A percentile compares a stretch with the other conserved stretches of the same genome.
These are phyloP conservation scores for Sebastes jordani DNA, from an alignment of 2,797 vertebrate genomes.

Conservation along the genomic window DNA sequence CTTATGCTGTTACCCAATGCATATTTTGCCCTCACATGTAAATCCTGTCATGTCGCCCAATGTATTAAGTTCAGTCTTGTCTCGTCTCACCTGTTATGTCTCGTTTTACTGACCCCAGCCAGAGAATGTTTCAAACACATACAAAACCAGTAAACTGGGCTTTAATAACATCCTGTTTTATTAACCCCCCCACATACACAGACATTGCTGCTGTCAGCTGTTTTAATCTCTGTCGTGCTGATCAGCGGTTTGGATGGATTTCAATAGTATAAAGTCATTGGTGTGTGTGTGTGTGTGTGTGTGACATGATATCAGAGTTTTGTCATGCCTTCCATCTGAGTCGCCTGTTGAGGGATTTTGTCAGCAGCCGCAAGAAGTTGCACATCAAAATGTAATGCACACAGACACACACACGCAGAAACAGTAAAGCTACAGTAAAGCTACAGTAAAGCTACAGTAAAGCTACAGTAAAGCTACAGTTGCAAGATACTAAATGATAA, in stretches of 20 bases:
- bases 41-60: neutral
- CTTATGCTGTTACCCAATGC: neutral
- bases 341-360: slow-evolving; percentile 19
- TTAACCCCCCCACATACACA: neutral
- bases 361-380: neutral
- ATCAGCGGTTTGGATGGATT: slow-evolving; percentile 43
- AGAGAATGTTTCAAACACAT: neutral
- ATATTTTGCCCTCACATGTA: neutral
- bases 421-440: neutral
- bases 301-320: slow-evolving; percentile 41
- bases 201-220: slow-evolving; percentile 28
- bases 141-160: neutral
- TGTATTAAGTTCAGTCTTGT: neutral
- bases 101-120: neutral
- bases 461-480: too few species aligned
- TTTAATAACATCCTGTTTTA: slow-evolving; percentile 11
- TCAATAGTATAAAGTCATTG: neutral
- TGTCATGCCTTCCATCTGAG: slow-evolving; percentile 53
- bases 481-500: too few species aligned
- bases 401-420: neutral
- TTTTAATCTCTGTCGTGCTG: slow-evolving; percentile 32
- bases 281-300: neutral
- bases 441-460: too few species aligned
- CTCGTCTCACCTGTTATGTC: neutral
- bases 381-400: neutral